phyloP scores from a whole-genome alignment of 2,888 invertebrate genomes.

The Volucella inanis region DNA sequence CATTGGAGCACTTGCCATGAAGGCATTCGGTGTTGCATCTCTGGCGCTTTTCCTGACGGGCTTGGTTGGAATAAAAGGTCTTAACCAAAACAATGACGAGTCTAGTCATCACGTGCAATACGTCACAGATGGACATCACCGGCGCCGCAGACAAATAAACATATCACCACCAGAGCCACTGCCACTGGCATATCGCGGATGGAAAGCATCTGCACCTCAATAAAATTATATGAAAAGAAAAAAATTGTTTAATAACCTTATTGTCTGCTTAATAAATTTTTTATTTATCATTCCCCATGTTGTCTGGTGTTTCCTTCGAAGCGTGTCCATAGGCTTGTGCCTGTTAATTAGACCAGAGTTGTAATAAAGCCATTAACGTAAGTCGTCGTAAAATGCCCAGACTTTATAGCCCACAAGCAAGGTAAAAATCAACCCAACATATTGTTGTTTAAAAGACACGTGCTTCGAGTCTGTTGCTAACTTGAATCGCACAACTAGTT shows the following conservation, averaged over 20 bases:
- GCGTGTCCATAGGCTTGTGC: neutral
- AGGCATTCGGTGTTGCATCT: slow-evolving; percentile 88
- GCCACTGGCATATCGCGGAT: slow-evolving; percentile 84
- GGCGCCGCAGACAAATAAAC: slow-evolving; percentile 77
- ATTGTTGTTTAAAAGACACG: slow-evolving; percentile 55
- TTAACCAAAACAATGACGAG: slow-evolving; percentile 78
- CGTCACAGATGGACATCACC: slow-evolving; percentile 82
- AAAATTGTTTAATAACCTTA: slow-evolving; percentile 3
- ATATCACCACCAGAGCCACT: slow-evolving; percentile 75
- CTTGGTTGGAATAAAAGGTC: slow-evolving; percentile 89
- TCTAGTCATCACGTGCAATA: slow-evolving; percentile 84
- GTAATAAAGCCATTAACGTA: slow-evolving; percentile 57
- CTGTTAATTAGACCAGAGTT: slow-evolving; percentile 8
- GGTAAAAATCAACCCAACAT: slow-evolving; percentile 38
- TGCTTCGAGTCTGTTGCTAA: slow-evolving; percentile 52
- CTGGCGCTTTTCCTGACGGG: slow-evolving; percentile 89
- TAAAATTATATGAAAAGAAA: slow-evolving; percentile 9
- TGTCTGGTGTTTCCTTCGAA: neutral
- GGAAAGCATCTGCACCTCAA: slow-evolving; percentile 79
- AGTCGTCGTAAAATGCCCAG: slow-evolving; percentile 26
- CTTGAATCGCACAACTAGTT: slow-evolving; percentile 27
- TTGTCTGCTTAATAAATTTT: slow-evolving; percentile 26
- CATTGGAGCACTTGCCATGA: slow-evolving; percentile 90
- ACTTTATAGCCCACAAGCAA: slow-evolving; percentile 50
- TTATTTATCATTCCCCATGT: slow-evolving; percentile 8